Conservation (phyloP, 1,140 invertebrate species). For the Heliconius melpomene region DNA sequence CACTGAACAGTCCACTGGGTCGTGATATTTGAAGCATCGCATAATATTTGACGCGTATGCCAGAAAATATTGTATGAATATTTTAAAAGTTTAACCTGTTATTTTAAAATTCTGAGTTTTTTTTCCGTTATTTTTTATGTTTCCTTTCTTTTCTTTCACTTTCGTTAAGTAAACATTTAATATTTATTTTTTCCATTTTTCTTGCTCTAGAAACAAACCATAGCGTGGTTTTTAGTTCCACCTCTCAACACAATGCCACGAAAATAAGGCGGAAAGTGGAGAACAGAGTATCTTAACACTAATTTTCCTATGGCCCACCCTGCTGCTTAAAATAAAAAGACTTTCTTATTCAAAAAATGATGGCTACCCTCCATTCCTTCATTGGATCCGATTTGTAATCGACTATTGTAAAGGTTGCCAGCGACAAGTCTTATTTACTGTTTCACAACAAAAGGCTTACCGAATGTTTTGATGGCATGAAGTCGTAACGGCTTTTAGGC, state of each 20-base stretch:
- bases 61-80: slow-evolving; percentile 1
- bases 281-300: too few species aligned
- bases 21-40: slow-evolving; percentile 4
- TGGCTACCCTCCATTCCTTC: slow-evolving; percentile 16
- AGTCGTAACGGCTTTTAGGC: slow-evolving; percentile 17
- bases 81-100: background rate
- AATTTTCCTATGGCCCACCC: background rate
- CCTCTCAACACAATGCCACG: background rate
- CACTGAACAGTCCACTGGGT: background rate
- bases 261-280: too few species aligned
- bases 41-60: background rate
- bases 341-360: background rate
- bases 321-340: too few species aligned
- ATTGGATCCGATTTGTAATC: slow-evolving; percentile 27
- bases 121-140: background rate
- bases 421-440: slow-evolving; percentile 27
- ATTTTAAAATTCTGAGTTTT: background rate
- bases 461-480: slow-evolving; percentile 27
- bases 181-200: too few species aligned
- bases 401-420: slow-evolving; percentile 28
- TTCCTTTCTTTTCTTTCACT: background rate
- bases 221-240: too few species aligned
- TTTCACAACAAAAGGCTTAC: slow-evolving; percentile 29
- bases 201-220: too few species aligned
- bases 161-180: too few species aligned